Evolutionary conservation across 64 coral and sea anemone genomes (phyloP), one percentile per base, ranked within the genome.

Genomic region (Catalaphyllia jardinei): DNA sequence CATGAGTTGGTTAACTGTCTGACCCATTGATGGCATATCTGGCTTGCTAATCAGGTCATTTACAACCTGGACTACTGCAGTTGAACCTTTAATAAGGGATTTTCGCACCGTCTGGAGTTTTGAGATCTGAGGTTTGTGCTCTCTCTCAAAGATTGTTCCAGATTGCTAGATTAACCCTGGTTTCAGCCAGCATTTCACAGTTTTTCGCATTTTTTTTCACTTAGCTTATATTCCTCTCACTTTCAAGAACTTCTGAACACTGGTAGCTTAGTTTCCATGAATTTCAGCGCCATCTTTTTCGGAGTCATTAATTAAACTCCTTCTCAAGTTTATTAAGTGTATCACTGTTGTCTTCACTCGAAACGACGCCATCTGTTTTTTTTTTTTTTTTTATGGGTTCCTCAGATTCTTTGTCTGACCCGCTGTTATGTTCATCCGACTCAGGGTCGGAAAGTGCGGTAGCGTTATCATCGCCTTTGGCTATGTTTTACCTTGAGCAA

Each of bases 141-240:
- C 65, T 82, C 33, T 82, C 88, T 76, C 77, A 90, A 79, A 90
- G 60, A 28, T 90, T 90, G 10, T 52, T 90, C 77, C 88, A 90
- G 24, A 90, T 90, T 17, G 88, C 25, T 51, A 79, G 33, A 24
- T 82, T 90, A 52, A 81, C 77, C 15, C 39, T 81, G 11, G 88
- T 90, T 76, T 90, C 76, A 31, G 77, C 52, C n/a, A 89, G 62
- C 24, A 19, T 67, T 50, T 89, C 72, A 76, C 73, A 89, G 60
- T 89, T 89, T 52, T 76, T 76, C 18, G 87, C 75, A 59, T 31
- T 78, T 89, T 27, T 78, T 62, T 89, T 89, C 87, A 39, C 39
- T 89, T 16, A 78, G 72, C 74, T 46, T 89, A 22, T 89, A 10
- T 38, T 88, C 86, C 29, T 88, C 86, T 88, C 3, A 76, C 71